Evolutionary conservation across 2,113 vertebrate species (phyloP).

Genomic region (Raja brachyura): DNA sequence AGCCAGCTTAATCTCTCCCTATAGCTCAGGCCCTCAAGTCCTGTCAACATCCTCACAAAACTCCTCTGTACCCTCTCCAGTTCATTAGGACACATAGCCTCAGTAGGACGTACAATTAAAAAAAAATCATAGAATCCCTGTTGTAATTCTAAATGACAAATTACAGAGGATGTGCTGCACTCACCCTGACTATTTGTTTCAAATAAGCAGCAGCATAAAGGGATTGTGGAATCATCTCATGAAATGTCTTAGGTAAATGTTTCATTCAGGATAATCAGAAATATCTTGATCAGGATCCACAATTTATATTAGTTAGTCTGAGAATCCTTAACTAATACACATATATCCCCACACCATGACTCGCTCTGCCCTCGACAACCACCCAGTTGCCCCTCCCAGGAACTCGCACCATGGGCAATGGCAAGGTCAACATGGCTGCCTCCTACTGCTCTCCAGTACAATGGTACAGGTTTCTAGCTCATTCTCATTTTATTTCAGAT

Average conservation of each 20-base stretch:
- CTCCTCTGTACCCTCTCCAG: too few species aligned
- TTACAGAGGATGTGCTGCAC: not conserved
- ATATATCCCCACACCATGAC: too few species aligned
- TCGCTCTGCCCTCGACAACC: too few species aligned
- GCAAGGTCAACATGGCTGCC: not conserved
- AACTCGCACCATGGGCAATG: not conserved
- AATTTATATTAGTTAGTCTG: not conserved
- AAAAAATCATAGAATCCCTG: not conserved
- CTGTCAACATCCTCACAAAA: too few species aligned
- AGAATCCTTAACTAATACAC: too few species aligned
- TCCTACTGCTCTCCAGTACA: not conserved
- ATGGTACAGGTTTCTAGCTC: too few species aligned
- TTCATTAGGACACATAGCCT: too few species aligned
- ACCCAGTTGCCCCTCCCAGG: too few species aligned
- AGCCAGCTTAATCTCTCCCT: too few species aligned
- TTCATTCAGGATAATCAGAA: not conserved
- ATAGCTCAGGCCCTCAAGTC: too few species aligned
- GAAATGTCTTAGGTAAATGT: not conserved
- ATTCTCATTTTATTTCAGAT: too few species aligned
- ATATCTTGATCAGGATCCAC: not conserved
- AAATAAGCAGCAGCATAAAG: not conserved
- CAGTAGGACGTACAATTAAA: not conserved
- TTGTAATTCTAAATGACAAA: not conserved
- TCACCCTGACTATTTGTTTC: not conserved
- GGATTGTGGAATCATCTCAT: not conserved